Conservation (phyloP, 2,797 vertebrate species). For the Chromis chromis region DNA sequence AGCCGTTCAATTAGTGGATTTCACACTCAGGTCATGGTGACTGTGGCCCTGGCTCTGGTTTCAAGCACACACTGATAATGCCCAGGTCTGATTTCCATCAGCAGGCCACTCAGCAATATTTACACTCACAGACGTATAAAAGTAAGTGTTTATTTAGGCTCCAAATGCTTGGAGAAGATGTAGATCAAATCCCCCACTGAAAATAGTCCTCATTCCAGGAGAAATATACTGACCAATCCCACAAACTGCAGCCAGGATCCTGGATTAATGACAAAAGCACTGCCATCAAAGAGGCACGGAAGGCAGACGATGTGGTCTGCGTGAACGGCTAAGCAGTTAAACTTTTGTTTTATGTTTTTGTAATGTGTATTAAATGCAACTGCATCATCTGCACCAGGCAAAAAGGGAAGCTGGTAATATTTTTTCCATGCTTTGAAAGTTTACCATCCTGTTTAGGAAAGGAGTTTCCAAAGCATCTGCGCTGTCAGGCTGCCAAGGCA, state of each 20-base stretch:
- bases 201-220: conserved; percentile 46
- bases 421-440: conserved; percentile 72
- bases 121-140: not conserved
- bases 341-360: conserved; percentile 40
- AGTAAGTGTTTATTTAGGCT: not conserved
- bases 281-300: conserved; percentile 57
- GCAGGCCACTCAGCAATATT: conserved; percentile 30
- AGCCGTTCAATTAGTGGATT: conserved; percentile 76
- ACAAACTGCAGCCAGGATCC: conserved; percentile 56
- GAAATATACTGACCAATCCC: conserved; percentile 52
- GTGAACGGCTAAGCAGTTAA: conserved; percentile 44
- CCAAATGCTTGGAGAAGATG: not conserved
- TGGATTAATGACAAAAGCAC: conserved; percentile 57
- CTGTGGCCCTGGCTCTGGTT: conserved; percentile 49
- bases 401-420: conserved; percentile 27
- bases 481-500: conserved; percentile 50
- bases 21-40: conserved; percentile 70
- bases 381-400: conserved; percentile 52
- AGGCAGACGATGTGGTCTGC: conserved; percentile 67
- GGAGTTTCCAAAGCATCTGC: conserved; percentile 67
- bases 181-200: conserved; percentile 40
- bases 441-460: conserved; percentile 54
- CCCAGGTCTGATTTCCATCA: conserved; percentile 63
- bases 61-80: conserved; percentile 60
- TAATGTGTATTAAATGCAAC: conserved; percentile 49